Conservation (phyloP, 64 coral and sea anemone genomes). For the Montipora foliosa region DNA sequence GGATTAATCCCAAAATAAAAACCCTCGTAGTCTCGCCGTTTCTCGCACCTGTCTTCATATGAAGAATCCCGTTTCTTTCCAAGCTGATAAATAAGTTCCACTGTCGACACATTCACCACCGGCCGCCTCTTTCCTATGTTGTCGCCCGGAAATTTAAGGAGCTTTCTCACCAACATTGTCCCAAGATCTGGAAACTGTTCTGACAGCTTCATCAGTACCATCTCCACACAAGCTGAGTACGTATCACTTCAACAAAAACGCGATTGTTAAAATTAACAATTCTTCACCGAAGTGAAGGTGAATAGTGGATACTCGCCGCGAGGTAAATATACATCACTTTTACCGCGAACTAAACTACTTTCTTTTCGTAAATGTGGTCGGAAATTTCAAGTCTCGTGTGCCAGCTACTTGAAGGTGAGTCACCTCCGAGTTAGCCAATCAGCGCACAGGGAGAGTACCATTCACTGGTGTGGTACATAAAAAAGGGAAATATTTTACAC, state of each 20-base stretch:
- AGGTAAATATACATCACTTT: no score
- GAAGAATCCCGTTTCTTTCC: slow-evolving; percentile 62
- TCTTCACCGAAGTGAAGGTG: no score
- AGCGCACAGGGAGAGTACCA: no score
- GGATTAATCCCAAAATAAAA: no score
- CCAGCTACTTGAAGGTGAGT: no score
- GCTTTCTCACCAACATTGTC: slow-evolving; percentile 60
- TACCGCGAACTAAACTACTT: no score
- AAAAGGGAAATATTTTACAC: no score
- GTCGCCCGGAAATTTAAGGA: slow-evolving; percentile 51
- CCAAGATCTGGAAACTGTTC: slow-evolving; percentile 72
- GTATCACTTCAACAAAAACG: slow-evolving; percentile 36
- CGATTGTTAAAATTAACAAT: neutral
- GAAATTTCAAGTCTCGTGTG: no score
- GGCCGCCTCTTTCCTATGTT: slow-evolving; percentile 35
- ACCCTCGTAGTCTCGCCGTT: neutral
- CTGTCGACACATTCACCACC: slow-evolving; percentile 61
- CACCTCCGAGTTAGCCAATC: no score
- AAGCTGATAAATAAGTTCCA: slow-evolving; percentile 91
- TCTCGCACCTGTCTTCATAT: slow-evolving; percentile 28
- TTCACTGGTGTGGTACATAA: no score
- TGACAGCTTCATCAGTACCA: slow-evolving; percentile 78
- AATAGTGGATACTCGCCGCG: no score
- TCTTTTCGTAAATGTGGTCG: no score
- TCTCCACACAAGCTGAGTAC: slow-evolving; percentile 80